A percentile compares a stretch with the other conserved stretches of the same genome.
These are phyloP conservation scores for Chironomus tentans DNA, from an alignment of 2,888 invertebrate genomes.

Conservation along the genomic window DNA sequence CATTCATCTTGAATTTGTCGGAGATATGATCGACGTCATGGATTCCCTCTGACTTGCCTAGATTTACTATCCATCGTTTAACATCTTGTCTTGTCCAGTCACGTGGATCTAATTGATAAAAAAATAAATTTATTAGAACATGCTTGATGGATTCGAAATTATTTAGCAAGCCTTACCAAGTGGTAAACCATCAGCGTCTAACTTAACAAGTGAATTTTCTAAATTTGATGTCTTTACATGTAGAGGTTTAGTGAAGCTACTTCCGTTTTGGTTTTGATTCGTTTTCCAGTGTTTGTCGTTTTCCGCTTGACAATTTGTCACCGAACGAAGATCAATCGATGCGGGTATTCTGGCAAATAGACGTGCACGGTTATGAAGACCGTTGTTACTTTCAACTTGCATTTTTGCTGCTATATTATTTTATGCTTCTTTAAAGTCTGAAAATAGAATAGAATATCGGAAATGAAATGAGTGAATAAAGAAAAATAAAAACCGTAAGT, in stretches of 20 bases:
- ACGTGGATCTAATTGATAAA: constrained; percentile 57
- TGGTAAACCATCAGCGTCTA: constrained; percentile 38
- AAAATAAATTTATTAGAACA: background rate
- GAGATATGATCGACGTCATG: constrained; percentile 36
- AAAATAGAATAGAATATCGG: constrained; percentile 11
- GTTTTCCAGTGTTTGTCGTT: constrained; percentile 34
- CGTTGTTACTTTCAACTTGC: constrained; percentile 41
- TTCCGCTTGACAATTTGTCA: constrained; percentile 35
- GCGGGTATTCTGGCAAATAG: constrained; percentile 38
- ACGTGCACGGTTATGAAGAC: constrained; percentile 30
- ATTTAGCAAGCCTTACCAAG: too few species aligned
- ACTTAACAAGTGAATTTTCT: constrained; percentile 28
- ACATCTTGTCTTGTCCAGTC: constrained; percentile 63
- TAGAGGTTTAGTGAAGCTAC: background rate
- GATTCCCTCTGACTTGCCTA: constrained; percentile 46
- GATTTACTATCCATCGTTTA: constrained; percentile 53
- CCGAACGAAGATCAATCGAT: constrained; percentile 37
- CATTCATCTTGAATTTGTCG: constrained; percentile 63
- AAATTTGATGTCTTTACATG: constrained; percentile 26
- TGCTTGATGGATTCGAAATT: too few species aligned
- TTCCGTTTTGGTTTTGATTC: constrained; percentile 5
- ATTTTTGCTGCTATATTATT: constrained; percentile 30
- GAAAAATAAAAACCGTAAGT: constrained; percentile 27
- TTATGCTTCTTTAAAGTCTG: background rate
- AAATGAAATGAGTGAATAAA: background rate